phyloP scores from a whole-genome alignment of 2,797 vertebrate genomes.

The Enteromius afrohamiltoni region DNA sequence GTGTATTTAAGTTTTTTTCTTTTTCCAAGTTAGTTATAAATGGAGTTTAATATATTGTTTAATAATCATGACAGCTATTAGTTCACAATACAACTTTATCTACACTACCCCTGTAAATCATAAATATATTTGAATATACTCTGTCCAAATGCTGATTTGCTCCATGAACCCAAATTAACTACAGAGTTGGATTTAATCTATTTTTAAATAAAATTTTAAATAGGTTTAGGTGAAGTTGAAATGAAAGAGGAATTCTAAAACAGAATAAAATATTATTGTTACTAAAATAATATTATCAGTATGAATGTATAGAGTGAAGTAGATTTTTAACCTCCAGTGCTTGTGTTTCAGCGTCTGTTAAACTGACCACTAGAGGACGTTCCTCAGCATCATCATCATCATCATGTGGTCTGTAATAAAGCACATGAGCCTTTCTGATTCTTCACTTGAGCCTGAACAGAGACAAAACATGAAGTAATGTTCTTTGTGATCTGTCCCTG shows the following conservation, averaged over 20 bases:
- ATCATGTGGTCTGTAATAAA: neutral
- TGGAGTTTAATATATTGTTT: neutral
- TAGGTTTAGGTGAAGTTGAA: neutral
- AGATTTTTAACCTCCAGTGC: neutral
- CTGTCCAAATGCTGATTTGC: too few species aligned
- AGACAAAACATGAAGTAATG: neutral
- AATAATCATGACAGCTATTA: neutral
- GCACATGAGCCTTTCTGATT: neutral
- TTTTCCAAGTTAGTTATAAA: too few species aligned
- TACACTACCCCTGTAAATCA: neutral
- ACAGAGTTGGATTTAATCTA: neutral
- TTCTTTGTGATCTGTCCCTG: too few species aligned
- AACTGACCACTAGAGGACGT: slow-evolving; percentile 3
- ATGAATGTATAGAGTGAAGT: neutral
- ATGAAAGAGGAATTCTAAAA: neutral
- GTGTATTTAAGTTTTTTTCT: too few species aligned
- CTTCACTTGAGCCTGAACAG: neutral
- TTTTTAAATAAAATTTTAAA: neutral
- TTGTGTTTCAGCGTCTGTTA: neutral
- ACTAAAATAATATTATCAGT: neutral
- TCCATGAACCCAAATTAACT: neutral
- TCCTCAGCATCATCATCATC: neutral
- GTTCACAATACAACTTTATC: neutral
- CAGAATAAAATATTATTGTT: neutral
- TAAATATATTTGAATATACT: neutral